Conservation (phyloP, 2,888 invertebrate species). For the Apodemia mormo region DNA sequence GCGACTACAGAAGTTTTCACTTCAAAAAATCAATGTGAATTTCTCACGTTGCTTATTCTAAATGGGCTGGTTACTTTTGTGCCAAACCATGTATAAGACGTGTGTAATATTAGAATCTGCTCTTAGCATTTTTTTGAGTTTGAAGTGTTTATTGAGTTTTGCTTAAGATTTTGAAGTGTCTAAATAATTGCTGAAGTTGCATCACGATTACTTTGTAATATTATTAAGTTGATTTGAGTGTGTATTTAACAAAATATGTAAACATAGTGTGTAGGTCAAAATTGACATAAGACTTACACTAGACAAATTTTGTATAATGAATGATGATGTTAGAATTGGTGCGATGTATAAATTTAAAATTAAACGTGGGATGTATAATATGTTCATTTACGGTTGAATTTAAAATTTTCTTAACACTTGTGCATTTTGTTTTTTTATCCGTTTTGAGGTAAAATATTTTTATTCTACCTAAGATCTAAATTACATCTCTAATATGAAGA, state of each 20-base stretch:
- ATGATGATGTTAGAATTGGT: not conserved
- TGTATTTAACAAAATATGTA: constrained; percentile 9
- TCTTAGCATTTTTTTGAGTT: constrained; percentile 20
- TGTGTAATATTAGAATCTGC: constrained; percentile 12
- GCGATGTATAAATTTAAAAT: constrained; percentile 10
- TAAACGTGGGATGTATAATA: not conserved
- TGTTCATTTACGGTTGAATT: not conserved
- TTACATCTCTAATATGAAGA: not conserved
- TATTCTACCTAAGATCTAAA: not conserved
- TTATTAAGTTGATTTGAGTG: not conserved
- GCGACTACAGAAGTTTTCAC: too few relatives aligned
- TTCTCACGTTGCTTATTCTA: too few relatives aligned
- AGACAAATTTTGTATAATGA: constrained; percentile 4
- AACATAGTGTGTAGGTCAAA: constrained; percentile 9
- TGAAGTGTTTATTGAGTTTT: constrained; percentile 21
- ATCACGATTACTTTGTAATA: constrained; percentile 14
- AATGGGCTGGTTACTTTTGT: not conserved
- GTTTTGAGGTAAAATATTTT: not conserved
- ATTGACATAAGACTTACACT: constrained; percentile 11
- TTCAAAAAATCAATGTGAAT: too few relatives aligned
- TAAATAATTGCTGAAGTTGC: constrained; percentile 12
- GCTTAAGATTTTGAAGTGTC: constrained; percentile 20
- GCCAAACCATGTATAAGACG: not conserved
- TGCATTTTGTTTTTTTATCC: not conserved
- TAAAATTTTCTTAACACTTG: not conserved